These are phyloP conservation scores for Paramuricea clavata DNA, from an alignment of 92 coral and sea anemone species.

Conservation along the genomic window DNA sequence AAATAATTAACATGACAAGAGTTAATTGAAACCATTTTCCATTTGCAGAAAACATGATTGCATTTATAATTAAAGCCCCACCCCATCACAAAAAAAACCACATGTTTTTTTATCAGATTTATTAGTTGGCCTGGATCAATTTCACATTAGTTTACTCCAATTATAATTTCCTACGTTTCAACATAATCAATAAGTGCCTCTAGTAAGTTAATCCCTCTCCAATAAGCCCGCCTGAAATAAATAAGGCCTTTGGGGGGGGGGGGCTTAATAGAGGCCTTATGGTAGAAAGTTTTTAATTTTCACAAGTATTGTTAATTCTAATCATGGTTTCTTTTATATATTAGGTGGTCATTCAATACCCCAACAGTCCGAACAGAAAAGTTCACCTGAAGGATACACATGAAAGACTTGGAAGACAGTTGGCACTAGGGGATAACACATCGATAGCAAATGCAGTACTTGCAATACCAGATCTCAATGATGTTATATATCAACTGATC, in stretches of 20 bases:
- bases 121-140: too few relatives aligned
- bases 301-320: not conserved
- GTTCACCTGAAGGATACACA: constrained; percentile 11
- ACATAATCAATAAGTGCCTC: not conserved
- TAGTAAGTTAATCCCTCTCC: too few relatives aligned
- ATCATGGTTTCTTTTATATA: not conserved
- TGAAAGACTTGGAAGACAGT: constrained; percentile 46
- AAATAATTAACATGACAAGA: too few relatives aligned
- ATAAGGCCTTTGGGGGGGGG: too few relatives aligned
- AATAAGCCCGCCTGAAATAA: too few relatives aligned
- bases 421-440: constrained; percentile 37
- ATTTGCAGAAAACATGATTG: too few relatives aligned
- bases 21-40: too few relatives aligned
- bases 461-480: constrained; percentile 19
- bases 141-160: too few relatives aligned
- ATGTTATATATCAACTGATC: not conserved
- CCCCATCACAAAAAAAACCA: too few relatives aligned
- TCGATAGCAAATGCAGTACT: constrained; percentile 27
- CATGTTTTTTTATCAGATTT: too few relatives aligned
- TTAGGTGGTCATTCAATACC: constrained; percentile 52
- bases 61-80: too few relatives aligned
- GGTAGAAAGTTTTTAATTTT: not conserved
- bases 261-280: not conserved
- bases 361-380: constrained; percentile 7
- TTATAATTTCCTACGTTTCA: too few relatives aligned